Base-by-base conservation (phyloP, 2,888 invertebrate genomes). In the Pogonocherus hispidulus region DNA sequence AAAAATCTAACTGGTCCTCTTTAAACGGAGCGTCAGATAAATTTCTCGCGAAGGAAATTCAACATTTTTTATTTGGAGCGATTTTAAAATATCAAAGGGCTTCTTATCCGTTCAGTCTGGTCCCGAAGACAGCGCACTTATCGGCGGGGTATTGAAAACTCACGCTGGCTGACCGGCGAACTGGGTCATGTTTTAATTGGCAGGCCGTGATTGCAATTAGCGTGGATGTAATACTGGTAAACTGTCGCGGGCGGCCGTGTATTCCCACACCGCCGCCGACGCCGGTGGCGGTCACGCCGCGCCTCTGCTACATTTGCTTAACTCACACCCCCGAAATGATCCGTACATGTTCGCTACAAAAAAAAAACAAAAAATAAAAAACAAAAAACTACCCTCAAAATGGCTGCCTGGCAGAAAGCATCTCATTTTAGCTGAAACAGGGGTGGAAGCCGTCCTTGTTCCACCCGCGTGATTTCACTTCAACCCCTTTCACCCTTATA, bases 371-470 rank as follows among this genome's bases (percentile, higher is more conserved):
- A 89, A 83, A 81, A 82, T 74, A 82, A 84, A 83, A 84, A 83
- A 83, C 79, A 83, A 84, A 90, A 90, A 90, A 89, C 90, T 89
- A 89, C 90, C 90, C 90, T 90, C 90, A 90, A 90, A 90, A 90
- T 90, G 90, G 90, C 90, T 90, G 90, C 90, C 90, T 88, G 83
- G 86, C 85, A 85, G 86, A 86, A 85, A 86, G 86, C 86, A 86
- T 86, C 85, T 86, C 85, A 86, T 86, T 85, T 86, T 85, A 86
- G 85, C 83, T 84, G 84, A 84, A 85, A 85, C 85, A 84, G 84
- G 85, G 84, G 84, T 84, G 82, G 85, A 82, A 82, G 83, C 84
- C 79, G 84, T 86, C 86, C 85, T 85, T 86, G 84, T 86, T 83
- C 84, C 85, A 84, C 85, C 83, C 84, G 84, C 84, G 83, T 84